Evolutionary conservation across 1,140 invertebrate species (phyloP).

Genomic region (Drosophila tani): DNA sequence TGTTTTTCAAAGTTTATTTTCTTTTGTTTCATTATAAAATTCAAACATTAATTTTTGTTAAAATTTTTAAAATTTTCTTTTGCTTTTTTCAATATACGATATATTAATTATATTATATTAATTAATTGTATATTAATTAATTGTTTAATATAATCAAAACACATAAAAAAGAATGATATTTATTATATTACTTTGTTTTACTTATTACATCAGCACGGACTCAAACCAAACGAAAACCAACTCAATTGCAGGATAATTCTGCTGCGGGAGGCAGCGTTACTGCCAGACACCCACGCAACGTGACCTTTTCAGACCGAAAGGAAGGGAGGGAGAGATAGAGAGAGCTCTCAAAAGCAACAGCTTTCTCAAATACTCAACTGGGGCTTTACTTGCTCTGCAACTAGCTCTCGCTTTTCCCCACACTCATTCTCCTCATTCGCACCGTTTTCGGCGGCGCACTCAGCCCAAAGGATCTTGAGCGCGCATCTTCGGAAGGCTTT

Average conservation of each 20-base stretch:
- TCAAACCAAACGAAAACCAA: background rate
- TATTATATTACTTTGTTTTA: background rate
- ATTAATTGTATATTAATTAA: no score
- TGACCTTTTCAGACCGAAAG: background rate
- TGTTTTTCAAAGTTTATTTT: no score
- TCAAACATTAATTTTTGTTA: no score
- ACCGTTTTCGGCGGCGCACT: no score
- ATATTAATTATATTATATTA: no score
- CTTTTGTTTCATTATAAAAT: no score
- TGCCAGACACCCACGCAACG: conserved; percentile 11
- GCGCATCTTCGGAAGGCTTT: no score
- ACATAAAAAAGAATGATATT: no score
- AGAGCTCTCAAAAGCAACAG: background rate
- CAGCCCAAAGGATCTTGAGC: no score
- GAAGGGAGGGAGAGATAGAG: background rate
- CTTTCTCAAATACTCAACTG: conserved; percentile 2
- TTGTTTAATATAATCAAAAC: no score
- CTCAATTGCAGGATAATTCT: conserved; percentile 22
- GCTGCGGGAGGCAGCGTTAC: background rate
- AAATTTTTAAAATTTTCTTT: no score
- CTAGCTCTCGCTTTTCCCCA: background rate
- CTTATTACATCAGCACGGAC: background rate
- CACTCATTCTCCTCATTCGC: background rate
- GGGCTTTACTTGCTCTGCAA: background rate
- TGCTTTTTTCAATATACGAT: no score